Evolutionary conservation across 2,797 vertebrate species (phyloP).

Genomic region (Peromyscus melanophrys): DNA sequence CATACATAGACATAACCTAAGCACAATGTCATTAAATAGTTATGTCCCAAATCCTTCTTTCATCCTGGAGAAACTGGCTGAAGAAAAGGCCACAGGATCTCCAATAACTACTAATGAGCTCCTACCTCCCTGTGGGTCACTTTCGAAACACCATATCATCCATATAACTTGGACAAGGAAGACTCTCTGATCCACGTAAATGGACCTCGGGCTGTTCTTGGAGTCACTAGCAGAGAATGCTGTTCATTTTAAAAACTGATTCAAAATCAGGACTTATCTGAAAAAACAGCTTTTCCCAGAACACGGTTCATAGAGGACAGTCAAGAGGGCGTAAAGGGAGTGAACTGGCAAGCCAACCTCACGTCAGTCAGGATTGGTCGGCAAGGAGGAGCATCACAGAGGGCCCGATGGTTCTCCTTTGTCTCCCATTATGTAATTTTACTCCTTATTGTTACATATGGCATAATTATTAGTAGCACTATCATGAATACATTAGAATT

Average conservation of each 20-base stretch:
- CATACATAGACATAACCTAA: background rate
- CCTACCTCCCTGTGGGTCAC: background rate
- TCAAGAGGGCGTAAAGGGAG: background rate
- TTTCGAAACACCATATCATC: background rate
- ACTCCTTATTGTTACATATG: background rate
- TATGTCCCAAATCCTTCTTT: background rate
- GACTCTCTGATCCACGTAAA: background rate
- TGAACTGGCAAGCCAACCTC: background rate
- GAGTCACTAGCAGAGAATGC: background rate
- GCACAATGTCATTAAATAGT: background rate
- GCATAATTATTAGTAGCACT: background rate
- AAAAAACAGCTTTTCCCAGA: background rate
- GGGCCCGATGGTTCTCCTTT: background rate
- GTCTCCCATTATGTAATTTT: background rate
- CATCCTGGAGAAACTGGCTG: background rate
- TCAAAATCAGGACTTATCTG: background rate
- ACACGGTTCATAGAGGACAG: background rate
- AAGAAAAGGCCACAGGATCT: background rate
- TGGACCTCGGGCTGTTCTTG: background rate
- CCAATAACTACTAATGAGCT: background rate
- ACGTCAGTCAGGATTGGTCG: background rate
- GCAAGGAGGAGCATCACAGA: background rate
- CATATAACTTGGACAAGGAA: background rate
- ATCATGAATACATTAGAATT: background rate
- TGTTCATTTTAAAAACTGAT: background rate